Conservation (phyloP, 1,140 invertebrate genomes). For the Drosophila mayri region DNA sequence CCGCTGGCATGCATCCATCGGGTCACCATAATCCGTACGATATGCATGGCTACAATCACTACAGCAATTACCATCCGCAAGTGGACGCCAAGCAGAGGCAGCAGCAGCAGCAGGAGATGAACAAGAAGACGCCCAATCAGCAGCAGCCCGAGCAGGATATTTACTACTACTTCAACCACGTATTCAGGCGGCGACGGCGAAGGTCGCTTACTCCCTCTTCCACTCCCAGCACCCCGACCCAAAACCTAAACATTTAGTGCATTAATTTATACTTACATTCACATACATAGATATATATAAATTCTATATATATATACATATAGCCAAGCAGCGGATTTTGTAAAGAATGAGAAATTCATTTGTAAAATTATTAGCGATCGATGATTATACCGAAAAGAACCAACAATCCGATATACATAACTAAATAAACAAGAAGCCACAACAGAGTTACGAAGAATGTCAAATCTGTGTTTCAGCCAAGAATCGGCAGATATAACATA, state of each 20-base stretch:
- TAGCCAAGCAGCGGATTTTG: slow-evolving; percentile 48
- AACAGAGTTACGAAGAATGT: slow-evolving; percentile 22
- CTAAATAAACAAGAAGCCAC: slow-evolving; percentile 38
- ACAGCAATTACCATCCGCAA: slow-evolving; percentile 78
- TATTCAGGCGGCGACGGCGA: slow-evolving; percentile 67
- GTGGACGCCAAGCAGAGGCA: slow-evolving; percentile 68
- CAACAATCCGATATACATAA: slow-evolving; percentile 28
- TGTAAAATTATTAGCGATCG: slow-evolving; percentile 55
- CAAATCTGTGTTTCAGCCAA: slow-evolving; percentile 30
- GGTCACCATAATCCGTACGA: slow-evolving; percentile 75
- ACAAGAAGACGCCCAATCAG: slow-evolving; percentile 73
- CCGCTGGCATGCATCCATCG: slow-evolving; percentile 61
- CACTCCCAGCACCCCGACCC: slow-evolving; percentile 15
- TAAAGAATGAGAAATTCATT: slow-evolving; percentile 47
- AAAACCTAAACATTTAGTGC: slow-evolving; percentile 40
- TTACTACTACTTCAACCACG: slow-evolving; percentile 82
- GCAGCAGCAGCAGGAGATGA: slow-evolving; percentile 57
- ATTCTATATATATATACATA: slow-evolving; percentile 51
- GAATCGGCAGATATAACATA: slow-evolving; percentile 31
- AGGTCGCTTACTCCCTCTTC: slow-evolving; percentile 5
- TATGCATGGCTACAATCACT: slow-evolving; percentile 75
- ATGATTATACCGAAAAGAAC: slow-evolving; percentile 41
- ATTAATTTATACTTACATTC: slow-evolving; percentile 43
- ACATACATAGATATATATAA: slow-evolving; percentile 57
- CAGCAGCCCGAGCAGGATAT: slow-evolving; percentile 80